Evolutionary conservation across 2,113 vertebrate species (phyloP).

Genomic region (Galeopterus variegatus): DNA sequence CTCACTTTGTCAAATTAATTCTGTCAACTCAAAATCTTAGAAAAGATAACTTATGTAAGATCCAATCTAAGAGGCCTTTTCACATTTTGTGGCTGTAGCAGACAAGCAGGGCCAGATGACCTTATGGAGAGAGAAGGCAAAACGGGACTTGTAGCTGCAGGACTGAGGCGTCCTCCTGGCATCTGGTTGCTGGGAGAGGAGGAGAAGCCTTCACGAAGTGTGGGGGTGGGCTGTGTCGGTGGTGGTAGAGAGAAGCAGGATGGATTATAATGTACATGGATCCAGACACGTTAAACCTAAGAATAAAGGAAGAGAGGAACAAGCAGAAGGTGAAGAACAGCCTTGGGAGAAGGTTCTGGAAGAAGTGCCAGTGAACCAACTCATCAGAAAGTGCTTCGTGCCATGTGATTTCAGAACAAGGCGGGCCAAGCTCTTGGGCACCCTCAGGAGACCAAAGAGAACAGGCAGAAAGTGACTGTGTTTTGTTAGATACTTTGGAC

Average conservation of each 20-base stretch:
- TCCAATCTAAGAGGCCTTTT: neutral
- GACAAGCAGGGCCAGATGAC: neutral
- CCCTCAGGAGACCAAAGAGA: neutral
- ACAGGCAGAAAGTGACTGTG: neutral
- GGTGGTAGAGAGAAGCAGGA: neutral
- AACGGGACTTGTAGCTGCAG: accelerated
- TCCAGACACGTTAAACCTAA: neutral
- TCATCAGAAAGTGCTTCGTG: neutral
- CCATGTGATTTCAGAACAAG: neutral
- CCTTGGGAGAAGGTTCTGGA: neutral
- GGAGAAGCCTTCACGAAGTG: neutral
- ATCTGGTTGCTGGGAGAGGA: neutral
- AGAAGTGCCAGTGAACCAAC: neutral
- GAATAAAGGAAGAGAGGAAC: neutral
- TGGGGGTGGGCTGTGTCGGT: accelerated
- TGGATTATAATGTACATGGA: neutral
- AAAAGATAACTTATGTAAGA: neutral
- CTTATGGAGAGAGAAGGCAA: neutral
- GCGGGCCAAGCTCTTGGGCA: too few species aligned
- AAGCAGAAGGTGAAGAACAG: neutral
- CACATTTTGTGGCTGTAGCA: neutral
- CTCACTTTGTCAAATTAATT: neutral
- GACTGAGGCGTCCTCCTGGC: neutral
- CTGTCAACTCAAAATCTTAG: neutral
- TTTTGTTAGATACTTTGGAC: neutral